Evolutionary conservation across 2,888 invertebrate genomes (phyloP).

Genomic region (Entomobrya multifasciata): DNA sequence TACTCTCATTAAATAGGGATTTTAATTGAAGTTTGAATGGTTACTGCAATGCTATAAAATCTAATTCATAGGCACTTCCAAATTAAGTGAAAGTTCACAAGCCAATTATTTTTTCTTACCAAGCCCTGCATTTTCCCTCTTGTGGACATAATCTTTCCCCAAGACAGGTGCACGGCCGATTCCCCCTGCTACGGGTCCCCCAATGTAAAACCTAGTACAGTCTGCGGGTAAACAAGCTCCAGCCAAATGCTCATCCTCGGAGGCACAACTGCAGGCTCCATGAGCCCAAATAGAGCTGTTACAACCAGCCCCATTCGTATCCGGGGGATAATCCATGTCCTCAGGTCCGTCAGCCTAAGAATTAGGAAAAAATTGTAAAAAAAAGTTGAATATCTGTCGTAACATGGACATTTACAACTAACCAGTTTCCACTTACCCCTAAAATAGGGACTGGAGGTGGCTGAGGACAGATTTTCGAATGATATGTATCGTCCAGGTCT

Average conservation of each 20-base stretch:
- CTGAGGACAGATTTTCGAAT: conserved; percentile 79
- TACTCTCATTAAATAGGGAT: background rate
- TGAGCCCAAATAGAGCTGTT: conserved; percentile 75
- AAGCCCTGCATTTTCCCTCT: conserved; percentile 67
- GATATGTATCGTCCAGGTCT: conserved; percentile 86
- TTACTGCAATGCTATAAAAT: too few species aligned
- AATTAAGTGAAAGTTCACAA: too few species aligned
- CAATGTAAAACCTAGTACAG: conserved; percentile 77
- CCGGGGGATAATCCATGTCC: conserved; percentile 68
- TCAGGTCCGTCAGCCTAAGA: conserved; percentile 77
- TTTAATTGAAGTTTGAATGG: too few species aligned
- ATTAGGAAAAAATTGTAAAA: too few species aligned
- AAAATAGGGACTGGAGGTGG: conserved; percentile 80
- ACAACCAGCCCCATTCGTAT: conserved; percentile 72
- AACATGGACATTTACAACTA: background rate
- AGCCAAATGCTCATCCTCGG: conserved; percentile 76
- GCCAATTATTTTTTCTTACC: conserved; percentile 36
- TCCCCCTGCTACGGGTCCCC: conserved; percentile 78
- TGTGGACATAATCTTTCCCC: conserved; percentile 76
- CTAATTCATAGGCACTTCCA: too few species aligned
- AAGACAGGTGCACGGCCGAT: conserved; percentile 75
- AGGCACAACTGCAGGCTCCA: conserved; percentile 77
- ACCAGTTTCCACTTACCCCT: conserved; percentile 82
- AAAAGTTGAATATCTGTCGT: too few species aligned
- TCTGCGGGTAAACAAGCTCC: conserved; percentile 75